These are phyloP conservation scores for Phalloptychus januarius DNA, from an alignment of 2,797 vertebrate genomes.

Conservation along the genomic window DNA sequence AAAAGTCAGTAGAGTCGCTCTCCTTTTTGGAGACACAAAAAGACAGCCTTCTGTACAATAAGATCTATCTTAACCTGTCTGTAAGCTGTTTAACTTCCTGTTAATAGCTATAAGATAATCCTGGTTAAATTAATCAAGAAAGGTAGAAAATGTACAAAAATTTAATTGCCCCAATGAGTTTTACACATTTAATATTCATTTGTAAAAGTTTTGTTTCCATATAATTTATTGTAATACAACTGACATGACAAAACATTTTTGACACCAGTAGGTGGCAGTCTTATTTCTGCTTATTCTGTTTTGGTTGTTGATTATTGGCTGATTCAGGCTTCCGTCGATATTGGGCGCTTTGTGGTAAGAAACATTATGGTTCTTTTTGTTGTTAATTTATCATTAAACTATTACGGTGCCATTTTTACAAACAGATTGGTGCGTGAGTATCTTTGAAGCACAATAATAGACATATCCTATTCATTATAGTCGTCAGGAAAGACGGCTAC, in stretches of 20 bases:
- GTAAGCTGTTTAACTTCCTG: not conserved
- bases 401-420: constrained; percentile 3
- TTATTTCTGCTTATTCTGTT: not conserved
- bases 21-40: not conserved
- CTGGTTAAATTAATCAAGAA: not conserved
- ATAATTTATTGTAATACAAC: not conserved
- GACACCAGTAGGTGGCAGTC: constrained; percentile 35
- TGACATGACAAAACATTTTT: not conserved
- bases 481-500: not conserved
- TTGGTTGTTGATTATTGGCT: constrained; percentile 6
- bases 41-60: not conserved
- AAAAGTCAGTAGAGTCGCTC: not conserved
- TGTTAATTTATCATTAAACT: not conserved
- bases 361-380: accelerated
- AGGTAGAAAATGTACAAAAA: not conserved
- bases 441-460: accelerated
- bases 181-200: not conserved
- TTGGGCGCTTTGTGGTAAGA: not conserved
- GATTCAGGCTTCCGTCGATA: constrained; percentile 47
- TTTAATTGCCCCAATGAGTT: not conserved
- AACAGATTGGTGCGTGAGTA: constrained; percentile 13
- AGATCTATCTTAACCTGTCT: not conserved
- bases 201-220: not conserved
- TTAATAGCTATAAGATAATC: not conserved
- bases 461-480: not conserved